Evolutionary conservation across 2,113 vertebrate genomes (phyloP), one percentile per base, ranked within the genome.

Genomic region (Thomomys bottae): DNA sequence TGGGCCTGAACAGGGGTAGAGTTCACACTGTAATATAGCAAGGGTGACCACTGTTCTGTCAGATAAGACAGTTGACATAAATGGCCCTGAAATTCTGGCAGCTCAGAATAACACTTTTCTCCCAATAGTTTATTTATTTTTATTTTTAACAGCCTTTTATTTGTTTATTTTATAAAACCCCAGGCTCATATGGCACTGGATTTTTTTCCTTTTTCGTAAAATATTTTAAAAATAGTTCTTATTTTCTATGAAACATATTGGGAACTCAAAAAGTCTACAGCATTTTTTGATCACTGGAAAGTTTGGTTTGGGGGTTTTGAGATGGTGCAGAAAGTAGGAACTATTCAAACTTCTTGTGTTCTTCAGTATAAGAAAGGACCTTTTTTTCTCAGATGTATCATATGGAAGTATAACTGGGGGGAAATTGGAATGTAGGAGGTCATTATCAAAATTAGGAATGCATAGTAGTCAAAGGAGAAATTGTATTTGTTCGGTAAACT

Each of bases 401-500:
- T 99, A 96, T 99, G 99, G 98, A 99, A 99, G 96, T 99, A 99
- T 15, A 99, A 98, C 98, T 99, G 99, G 42, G 99, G 99, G 87
- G 99, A 99, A 92, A 99, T 99, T 99, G 98, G 68, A 87, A 96
- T 99, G 98, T 99, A 99, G 95, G 99, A 99, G 97, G 99, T 97
- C 99, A 99, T 99, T 96, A 98, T 95, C 95, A 99, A 98, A 97
- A 99, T 99, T 96, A 99, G 98, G 98, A 99, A 99, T 91, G 98
- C 97, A 96, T 99, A 97, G 97, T 99, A 99, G 97, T 99, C 99
- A 89, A 99, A 99, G 91, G 99, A 99, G 98, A 99, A 99, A 96
- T 99, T 99, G 98, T 99, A 99, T 88, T 99, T 99, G 98, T 99
- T 99, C 91, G 99, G 99, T 82, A 99, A 98, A 78, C 98, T 99